A percentile compares a stretch with the other conserved stretches of the same genome.
Conservation (phyloP, 1,140 invertebrate species). For the Monochamus saltuarius region DNA sequence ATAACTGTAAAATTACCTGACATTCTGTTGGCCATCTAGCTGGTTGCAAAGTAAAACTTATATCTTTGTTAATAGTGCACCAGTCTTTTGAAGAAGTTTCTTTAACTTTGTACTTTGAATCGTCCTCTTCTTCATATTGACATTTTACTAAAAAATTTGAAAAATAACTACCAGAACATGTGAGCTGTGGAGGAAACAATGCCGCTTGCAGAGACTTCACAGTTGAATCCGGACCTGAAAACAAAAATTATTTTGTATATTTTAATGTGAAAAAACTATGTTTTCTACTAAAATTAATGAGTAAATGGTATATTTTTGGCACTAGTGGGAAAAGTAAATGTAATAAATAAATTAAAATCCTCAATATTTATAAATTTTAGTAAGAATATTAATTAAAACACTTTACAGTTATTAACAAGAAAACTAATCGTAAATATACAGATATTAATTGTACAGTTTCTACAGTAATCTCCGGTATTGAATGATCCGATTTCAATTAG, state of each 20-base stretch:
- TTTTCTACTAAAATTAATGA: no score
- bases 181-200: conserved; percentile 30
- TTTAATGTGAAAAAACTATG: no score
- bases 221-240: conserved; percentile 25
- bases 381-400: no score
- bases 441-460: no score
- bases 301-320: no score
- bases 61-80: conserved; percentile 65
- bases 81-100: conserved; percentile 59
- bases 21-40: conserved; percentile 87
- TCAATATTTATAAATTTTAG: no score
- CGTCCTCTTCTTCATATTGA: conserved; percentile 24
- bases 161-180: conserved; percentile 30
- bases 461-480: no score
- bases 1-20: conserved; percentile 62
- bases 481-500: no score
- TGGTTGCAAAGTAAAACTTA: conserved; percentile 67
- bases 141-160: conserved; percentile 35
- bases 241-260: not conserved
- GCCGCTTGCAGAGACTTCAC: conserved; percentile 30
- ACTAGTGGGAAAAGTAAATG: no score
- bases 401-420: no score
- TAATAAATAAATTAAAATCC: no score
- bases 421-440: no score
- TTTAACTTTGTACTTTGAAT: conserved; percentile 26